Conservation (phyloP, 2,888 invertebrate species). For the Periphyllus acericola region DNA sequence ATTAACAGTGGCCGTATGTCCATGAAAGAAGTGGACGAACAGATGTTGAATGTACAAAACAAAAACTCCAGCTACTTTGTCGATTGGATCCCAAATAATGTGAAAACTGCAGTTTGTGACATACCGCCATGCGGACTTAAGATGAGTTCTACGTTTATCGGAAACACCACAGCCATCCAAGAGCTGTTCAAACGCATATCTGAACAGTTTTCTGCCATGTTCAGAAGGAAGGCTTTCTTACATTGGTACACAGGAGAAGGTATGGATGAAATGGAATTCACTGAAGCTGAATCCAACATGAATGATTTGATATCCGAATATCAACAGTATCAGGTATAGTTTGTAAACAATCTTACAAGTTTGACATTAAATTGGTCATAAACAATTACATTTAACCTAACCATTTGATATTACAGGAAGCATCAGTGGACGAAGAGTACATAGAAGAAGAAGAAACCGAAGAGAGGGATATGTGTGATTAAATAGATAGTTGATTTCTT, state of each 20-base stretch:
- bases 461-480: slow-evolving; percentile 53
- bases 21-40: slow-evolving; percentile 70
- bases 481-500: slow-evolving; percentile 1
- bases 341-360: not conserved
- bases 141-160: slow-evolving; percentile 74
- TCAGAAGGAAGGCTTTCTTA: slow-evolving; percentile 82
- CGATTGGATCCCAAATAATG: slow-evolving; percentile 67
- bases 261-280: slow-evolving; percentile 79
- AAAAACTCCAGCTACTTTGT: slow-evolving; percentile 67
- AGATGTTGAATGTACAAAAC: slow-evolving; percentile 70
- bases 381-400: not conserved
- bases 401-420: slow-evolving; percentile 33
- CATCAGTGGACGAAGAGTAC: slow-evolving; percentile 51
- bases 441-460: slow-evolving; percentile 56
- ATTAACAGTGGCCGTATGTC: slow-evolving; percentile 66
- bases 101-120: slow-evolving; percentile 73
- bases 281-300: slow-evolving; percentile 79
- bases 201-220: slow-evolving; percentile 72
- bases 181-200: slow-evolving; percentile 71
- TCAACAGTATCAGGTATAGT: slow-evolving; percentile 74
- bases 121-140: slow-evolving; percentile 73
- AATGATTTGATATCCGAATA: slow-evolving; percentile 79
- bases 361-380: not conserved
- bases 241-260: slow-evolving; percentile 98
- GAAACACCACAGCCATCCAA: slow-evolving; percentile 71